Conservation (phyloP, 2,797 vertebrate genomes). For the Echeneis naucrates region DNA sequence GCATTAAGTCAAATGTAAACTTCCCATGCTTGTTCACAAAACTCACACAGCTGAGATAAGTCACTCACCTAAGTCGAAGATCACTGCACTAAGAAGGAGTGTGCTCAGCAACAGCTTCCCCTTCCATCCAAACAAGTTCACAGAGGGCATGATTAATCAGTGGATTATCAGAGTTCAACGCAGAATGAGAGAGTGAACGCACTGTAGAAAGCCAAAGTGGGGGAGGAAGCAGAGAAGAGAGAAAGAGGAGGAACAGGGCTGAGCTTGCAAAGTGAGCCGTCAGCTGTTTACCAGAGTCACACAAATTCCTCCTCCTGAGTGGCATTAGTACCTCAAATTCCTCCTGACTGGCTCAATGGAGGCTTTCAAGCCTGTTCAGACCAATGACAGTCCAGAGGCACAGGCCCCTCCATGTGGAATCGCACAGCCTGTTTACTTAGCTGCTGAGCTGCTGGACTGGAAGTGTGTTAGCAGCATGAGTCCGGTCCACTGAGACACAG, state of each 20-base stretch:
- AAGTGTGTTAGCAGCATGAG: conserved; percentile 61
- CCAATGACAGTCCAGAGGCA: conserved; percentile 77
- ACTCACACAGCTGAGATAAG: conserved; percentile 29
- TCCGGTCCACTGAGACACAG: conserved; percentile 32
- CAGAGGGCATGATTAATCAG: conserved; percentile 62
- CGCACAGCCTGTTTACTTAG: conserved; percentile 82
- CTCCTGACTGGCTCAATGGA: conserved; percentile 77
- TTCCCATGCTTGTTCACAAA: conserved; percentile 5
- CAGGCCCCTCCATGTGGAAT: conserved; percentile 70
- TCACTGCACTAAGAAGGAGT: conserved; percentile 74
- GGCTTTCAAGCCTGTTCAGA: conserved; percentile 75
- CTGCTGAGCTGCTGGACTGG: conserved; percentile 78
- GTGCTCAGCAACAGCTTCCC: conserved; percentile 66
- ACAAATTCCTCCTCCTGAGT: conserved; percentile 77
- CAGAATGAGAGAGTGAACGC: conserved; percentile 34
- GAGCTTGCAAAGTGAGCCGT: conserved; percentile 53
- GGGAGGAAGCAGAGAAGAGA: conserved; percentile 20
- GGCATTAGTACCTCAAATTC: conserved; percentile 75
- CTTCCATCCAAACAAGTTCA: conserved; percentile 63
- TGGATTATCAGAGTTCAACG: conserved; percentile 48
- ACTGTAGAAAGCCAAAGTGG: conserved; percentile 26
- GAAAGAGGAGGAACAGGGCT: conserved; percentile 35
- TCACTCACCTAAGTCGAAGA: conserved; percentile 84
- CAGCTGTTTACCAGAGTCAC: conserved; percentile 78
- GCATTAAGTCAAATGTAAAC: conserved; percentile 22